phyloP scores from a whole-genome alignment of 2,797 vertebrate genomes.

The Mycteria americana region DNA sequence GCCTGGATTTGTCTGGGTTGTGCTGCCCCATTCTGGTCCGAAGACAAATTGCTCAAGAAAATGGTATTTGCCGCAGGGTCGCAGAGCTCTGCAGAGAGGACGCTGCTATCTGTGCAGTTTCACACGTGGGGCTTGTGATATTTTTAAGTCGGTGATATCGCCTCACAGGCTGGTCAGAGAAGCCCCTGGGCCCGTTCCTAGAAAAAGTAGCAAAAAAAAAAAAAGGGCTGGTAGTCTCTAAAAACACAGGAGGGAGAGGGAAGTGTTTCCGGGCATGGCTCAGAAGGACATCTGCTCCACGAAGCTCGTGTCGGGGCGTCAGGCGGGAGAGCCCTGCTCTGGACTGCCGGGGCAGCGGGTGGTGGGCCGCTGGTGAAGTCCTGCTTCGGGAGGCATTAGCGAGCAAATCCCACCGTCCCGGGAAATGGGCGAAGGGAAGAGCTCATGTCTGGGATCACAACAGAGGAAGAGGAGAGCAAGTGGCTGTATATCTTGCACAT shows the following conservation, averaged over 20 bases:
- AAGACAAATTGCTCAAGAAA: not conserved
- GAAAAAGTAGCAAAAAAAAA: not conserved
- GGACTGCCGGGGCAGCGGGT: fast-evolving
- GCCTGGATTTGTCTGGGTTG: not conserved
- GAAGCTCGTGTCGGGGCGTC: not conserved
- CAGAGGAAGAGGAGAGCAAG: not conserved
- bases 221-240: not conserved
- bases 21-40: constrained; percentile 38
- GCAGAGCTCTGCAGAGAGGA: not conserved
- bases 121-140: not conserved
- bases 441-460: not conserved
- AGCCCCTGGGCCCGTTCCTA: not conserved
- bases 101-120: not conserved
- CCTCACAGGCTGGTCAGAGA: not conserved
- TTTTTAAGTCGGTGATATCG: fast-evolving
- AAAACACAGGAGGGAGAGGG: not conserved
- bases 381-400: not conserved
- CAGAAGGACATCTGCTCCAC: not conserved
- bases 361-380: not conserved
- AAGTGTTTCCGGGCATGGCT: not conserved
- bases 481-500: not conserved
- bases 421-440: not conserved
- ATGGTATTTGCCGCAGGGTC: not conserved
- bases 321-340: not conserved
- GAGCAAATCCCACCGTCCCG: fast-evolving